phyloP scores from a whole-genome alignment of 2,113 vertebrate species.

The Willisornis vidua region DNA sequence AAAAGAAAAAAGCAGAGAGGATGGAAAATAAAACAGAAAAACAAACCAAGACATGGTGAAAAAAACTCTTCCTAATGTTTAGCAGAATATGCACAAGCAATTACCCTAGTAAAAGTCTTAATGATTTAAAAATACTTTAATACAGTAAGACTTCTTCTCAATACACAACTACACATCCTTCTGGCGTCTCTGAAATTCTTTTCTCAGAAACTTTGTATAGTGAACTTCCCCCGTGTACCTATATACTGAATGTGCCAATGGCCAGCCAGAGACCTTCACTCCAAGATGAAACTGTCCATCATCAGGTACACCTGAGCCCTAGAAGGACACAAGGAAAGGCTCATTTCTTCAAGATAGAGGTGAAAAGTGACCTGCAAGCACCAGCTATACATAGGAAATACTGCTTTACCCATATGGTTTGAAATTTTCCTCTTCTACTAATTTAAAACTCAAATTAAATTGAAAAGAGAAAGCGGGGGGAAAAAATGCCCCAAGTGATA shows the following conservation, averaged over 20 bases:
- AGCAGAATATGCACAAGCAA: background rate
- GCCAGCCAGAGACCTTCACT: background rate
- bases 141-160: background rate
- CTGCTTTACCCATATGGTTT: background rate
- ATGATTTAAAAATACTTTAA: background rate
- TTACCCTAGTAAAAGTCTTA: background rate
- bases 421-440: background rate
- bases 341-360: background rate
- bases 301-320: background rate
- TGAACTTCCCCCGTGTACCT: background rate
- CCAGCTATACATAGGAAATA: background rate
- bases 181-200: background rate
- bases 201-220: background rate
- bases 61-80: background rate
- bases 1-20: rapidly evolving
- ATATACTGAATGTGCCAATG: background rate
- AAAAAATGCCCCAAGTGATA: background rate
- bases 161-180: background rate
- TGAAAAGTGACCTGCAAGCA: background rate
- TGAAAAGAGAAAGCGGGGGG: background rate
- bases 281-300: background rate
- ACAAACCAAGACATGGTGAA: background rate
- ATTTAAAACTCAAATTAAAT: background rate
- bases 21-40: background rate
- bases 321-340: background rate